Percentiles rank a stretch among this genome's conserved stretches.
phyloP scores from a whole-genome alignment of 2,113 vertebrate genomes.

The Petroica traversi region DNA sequence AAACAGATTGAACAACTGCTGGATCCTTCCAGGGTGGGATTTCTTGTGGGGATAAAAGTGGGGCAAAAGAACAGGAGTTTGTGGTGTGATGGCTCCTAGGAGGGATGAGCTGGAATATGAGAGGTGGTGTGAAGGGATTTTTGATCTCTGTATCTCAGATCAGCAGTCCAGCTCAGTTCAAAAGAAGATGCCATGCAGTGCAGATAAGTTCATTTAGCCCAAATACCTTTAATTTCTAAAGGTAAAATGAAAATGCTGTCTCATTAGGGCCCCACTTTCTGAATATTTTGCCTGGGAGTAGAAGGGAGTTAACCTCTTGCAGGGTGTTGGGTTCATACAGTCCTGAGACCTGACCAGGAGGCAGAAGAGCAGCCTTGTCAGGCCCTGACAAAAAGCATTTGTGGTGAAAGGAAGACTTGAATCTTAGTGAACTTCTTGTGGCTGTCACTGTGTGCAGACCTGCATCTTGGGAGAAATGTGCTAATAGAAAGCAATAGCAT shows the following conservation, averaged over 20 bases:
- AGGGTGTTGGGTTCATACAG: not conserved
- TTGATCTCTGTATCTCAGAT: not conserved
- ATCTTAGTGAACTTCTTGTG: not conserved
- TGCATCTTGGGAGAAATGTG: not conserved
- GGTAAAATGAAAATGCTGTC: not conserved
- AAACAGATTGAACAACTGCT: conserved; percentile 90
- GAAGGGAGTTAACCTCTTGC: not conserved
- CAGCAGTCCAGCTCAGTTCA: not conserved
- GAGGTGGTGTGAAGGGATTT: not conserved
- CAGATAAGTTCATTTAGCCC: not conserved
- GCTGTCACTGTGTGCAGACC: not conserved
- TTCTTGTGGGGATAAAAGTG: not conserved
- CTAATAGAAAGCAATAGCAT: not conserved
- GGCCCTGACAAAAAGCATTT: not conserved
- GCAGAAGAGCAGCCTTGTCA: not conserved
- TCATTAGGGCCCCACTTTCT: not conserved
- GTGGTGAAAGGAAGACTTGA: not conserved
- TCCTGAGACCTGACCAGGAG: not conserved
- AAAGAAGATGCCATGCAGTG: not conserved
- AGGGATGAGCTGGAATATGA: not conserved
- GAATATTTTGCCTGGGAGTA: not conserved
- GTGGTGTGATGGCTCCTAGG: not conserved
- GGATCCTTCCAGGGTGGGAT: conserved; percentile 79
- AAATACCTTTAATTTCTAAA: not conserved
- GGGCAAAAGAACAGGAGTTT: not conserved